Percentiles rank a stretch among this genome's conserved stretches.
Evolutionary conservation across 37 sponge, comb jelly and placozoan species (phyloP).

Genomic region (Spongilla lacustris): DNA sequence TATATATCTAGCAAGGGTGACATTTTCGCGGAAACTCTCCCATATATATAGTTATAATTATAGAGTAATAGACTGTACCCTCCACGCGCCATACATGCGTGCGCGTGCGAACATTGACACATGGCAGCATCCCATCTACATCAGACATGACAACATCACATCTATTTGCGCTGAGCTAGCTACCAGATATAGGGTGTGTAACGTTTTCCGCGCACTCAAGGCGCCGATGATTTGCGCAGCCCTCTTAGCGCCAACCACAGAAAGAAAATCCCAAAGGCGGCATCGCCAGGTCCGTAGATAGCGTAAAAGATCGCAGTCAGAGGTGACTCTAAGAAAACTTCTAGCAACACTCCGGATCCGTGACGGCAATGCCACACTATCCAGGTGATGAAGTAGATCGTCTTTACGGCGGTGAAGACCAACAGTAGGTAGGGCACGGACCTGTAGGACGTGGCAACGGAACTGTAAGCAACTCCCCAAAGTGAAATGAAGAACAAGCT

Average conservation of each 20-base stretch:
- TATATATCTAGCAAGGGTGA: too few species aligned
- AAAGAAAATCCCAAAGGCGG: not conserved
- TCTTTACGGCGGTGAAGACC: not conserved
- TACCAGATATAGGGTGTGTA: too few species aligned
- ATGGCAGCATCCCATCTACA: too few species aligned
- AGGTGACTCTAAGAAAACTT: not conserved
- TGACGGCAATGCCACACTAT: not conserved
- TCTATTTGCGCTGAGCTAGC: too few species aligned
- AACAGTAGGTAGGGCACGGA: not conserved
- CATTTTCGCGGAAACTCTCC: too few species aligned
- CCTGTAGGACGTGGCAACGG: not conserved
- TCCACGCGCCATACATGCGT: too few species aligned
- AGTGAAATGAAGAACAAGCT: not conserved
- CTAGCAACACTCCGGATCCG: not conserved
- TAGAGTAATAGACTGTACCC: too few species aligned
- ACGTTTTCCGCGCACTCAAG: too few species aligned
- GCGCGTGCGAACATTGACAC: too few species aligned
- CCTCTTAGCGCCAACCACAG: not conserved
- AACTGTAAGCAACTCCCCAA: not conserved
- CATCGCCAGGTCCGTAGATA: not conserved
- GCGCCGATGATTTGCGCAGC: not conserved
- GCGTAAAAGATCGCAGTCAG: not conserved
- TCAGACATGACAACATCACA: too few species aligned
- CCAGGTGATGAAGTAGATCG: not conserved
- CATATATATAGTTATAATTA: too few species aligned